phyloP scores from a whole-genome alignment of 2,113 vertebrate species.

The Myodes glareolus region DNA sequence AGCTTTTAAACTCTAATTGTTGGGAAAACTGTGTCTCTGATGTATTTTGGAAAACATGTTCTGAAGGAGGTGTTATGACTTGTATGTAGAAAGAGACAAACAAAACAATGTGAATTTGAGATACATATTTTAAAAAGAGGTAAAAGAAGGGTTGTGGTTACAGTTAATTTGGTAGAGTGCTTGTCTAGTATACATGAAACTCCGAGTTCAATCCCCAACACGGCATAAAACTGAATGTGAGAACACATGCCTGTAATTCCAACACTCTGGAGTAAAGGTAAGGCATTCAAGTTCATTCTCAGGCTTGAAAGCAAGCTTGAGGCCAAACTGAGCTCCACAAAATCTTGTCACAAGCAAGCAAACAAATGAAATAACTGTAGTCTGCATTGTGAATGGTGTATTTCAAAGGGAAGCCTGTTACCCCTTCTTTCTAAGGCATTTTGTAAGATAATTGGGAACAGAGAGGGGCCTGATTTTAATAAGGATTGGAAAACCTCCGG shows the following conservation, averaged over 20 bases:
- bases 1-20: neutral
- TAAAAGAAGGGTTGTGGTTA: neutral
- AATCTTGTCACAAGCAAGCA: neutral
- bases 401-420: neutral
- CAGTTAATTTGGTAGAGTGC: neutral
- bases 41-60: neutral
- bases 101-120: neutral
- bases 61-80: neutral
- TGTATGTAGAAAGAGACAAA: neutral
- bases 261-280: neutral
- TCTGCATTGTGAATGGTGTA: neutral
- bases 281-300: neutral
- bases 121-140: neutral
- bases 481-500: neutral
- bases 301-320: neutral
- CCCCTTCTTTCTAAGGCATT: neutral
- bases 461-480: neutral
- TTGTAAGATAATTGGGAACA: conserved; percentile 25
- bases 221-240: neutral
- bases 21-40: neutral
- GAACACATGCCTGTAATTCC: neutral
- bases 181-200: neutral
- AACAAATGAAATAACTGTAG: neutral
- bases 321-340: neutral
- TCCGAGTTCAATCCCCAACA: neutral